These are phyloP conservation scores for Irena cyanogastra DNA, from an alignment of 2,113 vertebrate genomes.

Conservation along the genomic window DNA sequence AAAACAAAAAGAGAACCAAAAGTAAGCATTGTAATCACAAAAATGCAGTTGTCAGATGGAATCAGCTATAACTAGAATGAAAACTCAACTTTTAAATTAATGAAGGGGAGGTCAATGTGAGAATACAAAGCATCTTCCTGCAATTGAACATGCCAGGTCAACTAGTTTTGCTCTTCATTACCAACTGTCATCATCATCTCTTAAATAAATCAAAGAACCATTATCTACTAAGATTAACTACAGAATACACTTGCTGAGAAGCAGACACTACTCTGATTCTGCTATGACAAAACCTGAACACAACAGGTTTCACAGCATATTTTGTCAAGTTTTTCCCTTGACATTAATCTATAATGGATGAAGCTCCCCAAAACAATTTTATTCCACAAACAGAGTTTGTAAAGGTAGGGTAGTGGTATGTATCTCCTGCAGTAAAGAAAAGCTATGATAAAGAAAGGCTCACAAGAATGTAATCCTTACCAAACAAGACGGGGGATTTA, in stretches of 20 bases:
- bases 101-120: background rate
- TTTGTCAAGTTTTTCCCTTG: background rate
- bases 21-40: background rate
- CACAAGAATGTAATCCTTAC: background rate
- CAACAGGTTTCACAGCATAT: background rate
- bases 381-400: accelerated
- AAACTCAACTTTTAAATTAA: background rate
- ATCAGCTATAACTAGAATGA: background rate
- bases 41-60: background rate
- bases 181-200: accelerated
- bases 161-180: background rate
- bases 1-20: background rate
- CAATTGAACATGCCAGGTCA: background rate
- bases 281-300: background rate
- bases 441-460: background rate
- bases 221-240: background rate
- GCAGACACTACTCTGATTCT: background rate
- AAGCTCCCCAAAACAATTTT: background rate
- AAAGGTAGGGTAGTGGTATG: background rate
- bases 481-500: background rate
- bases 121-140: background rate
- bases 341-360: background rate
- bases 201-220: background rate
- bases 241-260: background rate
- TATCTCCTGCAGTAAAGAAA: background rate